Evolutionary conservation across 2,888 invertebrate genomes (phyloP).

Genomic region (Homarus gammarus): DNA sequence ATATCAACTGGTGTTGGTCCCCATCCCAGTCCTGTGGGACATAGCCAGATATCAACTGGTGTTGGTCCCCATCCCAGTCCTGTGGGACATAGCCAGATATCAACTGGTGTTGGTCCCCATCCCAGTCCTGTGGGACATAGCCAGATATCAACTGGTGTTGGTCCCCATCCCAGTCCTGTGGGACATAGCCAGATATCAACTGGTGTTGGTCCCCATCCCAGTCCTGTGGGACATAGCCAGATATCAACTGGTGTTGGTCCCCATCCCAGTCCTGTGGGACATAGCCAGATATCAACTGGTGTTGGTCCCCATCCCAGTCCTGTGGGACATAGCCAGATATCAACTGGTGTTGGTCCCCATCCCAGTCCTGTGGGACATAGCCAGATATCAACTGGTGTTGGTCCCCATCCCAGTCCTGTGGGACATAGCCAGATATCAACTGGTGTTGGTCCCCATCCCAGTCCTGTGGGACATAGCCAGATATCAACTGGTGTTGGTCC

Average conservation of each 20-base stretch:
- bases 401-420: not conserved
- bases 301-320: not conserved
- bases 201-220: not conserved
- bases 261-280: conserved; percentile 6
- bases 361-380: conserved; percentile 1
- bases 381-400: not conserved
- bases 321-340: not conserved
- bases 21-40: not conserved
- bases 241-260: not conserved
- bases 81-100: not conserved
- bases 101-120: not conserved
- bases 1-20: not conserved
- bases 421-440: not conserved
- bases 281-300: not conserved
- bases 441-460: not conserved
- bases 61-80: conserved; percentile 10
- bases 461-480: not conserved
- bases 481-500: not conserved
- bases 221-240: not conserved
- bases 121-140: conserved; percentile 3
- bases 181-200: not conserved
- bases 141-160: not conserved
- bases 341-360: conserved; percentile 1
- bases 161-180: not conserved
- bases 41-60: conserved; percentile 3